Percentiles rank a stretch among this genome's conserved stretches.
Conservation (phyloP, 2,888 invertebrate species). For the Anarsia innoxiella region DNA sequence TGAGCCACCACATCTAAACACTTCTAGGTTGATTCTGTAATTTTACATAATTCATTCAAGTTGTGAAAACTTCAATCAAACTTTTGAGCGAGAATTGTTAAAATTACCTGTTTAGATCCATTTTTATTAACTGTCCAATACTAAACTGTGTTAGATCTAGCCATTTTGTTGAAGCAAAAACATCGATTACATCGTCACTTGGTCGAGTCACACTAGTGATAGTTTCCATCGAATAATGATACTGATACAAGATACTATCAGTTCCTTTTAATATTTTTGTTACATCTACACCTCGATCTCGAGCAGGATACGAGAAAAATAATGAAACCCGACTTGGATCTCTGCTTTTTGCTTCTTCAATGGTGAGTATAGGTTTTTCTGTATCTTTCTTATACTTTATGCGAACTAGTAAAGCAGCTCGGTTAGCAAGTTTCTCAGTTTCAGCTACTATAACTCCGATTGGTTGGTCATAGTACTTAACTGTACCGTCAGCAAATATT, state of each 20-base stretch:
- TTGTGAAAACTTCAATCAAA: no score
- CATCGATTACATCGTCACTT: conserved; percentile 79
- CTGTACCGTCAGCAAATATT: conserved; percentile 50
- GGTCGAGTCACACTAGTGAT: conserved; percentile 76
- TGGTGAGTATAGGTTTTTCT: conserved; percentile 20
- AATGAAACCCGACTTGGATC: conserved; percentile 25
- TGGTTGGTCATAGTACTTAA: conserved; percentile 76
- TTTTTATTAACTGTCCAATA: conserved; percentile 64
- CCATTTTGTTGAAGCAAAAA: conserved; percentile 75
- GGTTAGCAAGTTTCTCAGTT: conserved; percentile 52
- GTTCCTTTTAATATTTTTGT: conserved; percentile 73
- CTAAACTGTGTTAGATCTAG: conserved; percentile 70
- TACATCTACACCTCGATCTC: conserved; percentile 46
- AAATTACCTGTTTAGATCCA: conserved; percentile 73
- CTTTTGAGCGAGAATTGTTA: no score
- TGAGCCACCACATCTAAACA: conserved; percentile 68
- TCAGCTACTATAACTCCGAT: conserved; percentile 77
- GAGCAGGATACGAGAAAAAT: conserved; percentile 35
- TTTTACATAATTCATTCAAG: no score
- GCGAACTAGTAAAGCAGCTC: conserved; percentile 65
- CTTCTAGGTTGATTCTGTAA: conserved; percentile 38
- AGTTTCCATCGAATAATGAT: conserved; percentile 82
- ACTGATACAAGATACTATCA: conserved; percentile 75
- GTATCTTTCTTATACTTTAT: conserved; percentile 51
- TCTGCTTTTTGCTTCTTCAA: conserved; percentile 16